Conservation (phyloP, 2,888 invertebrate species). For the Apodemia mormo region DNA sequence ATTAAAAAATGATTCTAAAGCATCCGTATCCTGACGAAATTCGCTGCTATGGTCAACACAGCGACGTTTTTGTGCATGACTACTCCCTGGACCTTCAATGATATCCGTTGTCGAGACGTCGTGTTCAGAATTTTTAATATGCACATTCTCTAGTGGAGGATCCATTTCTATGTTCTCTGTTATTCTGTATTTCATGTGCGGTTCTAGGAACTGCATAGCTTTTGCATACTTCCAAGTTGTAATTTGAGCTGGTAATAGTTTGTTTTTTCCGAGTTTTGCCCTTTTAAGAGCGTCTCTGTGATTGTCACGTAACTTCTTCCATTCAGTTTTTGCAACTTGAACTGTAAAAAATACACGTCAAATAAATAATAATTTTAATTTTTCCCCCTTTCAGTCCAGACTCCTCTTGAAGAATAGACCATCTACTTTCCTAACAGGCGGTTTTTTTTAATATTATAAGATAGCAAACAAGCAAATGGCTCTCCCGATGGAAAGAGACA, state of each 20-base stretch:
- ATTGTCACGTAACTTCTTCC: slow-evolving; percentile 71
- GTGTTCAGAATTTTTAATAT: slow-evolving; percentile 49
- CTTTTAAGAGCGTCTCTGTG: slow-evolving; percentile 70
- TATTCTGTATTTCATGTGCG: slow-evolving; percentile 73
- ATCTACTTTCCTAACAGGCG: too few species aligned
- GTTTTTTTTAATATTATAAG: too few species aligned
- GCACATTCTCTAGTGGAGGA: slow-evolving; percentile 37
- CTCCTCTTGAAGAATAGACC: too few species aligned
- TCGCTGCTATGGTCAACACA: slow-evolving; percentile 40
- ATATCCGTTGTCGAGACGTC: slow-evolving; percentile 56
- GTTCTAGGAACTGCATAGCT: slow-evolving; percentile 72
- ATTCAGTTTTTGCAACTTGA: slow-evolving; percentile 66
- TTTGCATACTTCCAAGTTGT: slow-evolving; percentile 77
- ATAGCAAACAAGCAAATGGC: too few species aligned
- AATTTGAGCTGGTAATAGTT: slow-evolving; percentile 68
- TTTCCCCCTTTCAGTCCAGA: neutral
- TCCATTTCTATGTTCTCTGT: slow-evolving; percentile 71
- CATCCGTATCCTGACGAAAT: slow-evolving; percentile 48
- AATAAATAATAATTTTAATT: neutral
- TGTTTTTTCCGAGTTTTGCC: slow-evolving; percentile 71
- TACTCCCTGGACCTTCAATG: slow-evolving; percentile 33
- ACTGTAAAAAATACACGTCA: slow-evolving; percentile 50
- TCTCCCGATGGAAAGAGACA: too few species aligned
- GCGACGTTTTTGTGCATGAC: slow-evolving; percentile 46
- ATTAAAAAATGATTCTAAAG: slow-evolving; percentile 67